Conservation (phyloP, 1,140 invertebrate species). For the Drosophila kohkoa region DNA sequence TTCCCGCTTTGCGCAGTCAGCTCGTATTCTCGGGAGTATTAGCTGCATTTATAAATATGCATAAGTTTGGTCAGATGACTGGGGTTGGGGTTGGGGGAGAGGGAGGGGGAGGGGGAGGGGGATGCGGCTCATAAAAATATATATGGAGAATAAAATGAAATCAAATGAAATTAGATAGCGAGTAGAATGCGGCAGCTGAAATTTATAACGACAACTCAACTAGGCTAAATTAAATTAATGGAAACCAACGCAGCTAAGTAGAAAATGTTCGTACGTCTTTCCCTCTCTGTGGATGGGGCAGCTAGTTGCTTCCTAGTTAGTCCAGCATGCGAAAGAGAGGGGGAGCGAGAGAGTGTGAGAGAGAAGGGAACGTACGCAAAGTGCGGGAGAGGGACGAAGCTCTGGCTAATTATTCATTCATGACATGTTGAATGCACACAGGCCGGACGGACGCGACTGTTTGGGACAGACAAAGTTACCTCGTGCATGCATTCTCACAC, state of each 20-base stretch:
- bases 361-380: not conserved
- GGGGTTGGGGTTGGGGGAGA: not conserved
- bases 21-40: conserved; percentile 43
- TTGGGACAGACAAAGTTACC: conserved; percentile 30
- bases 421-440: conserved; percentile 80
- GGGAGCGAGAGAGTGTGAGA: not conserved
- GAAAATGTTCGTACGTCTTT: conserved; percentile 66
- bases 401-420: conserved; percentile 81
- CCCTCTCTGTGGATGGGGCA: conserved; percentile 10
- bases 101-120: not conserved
- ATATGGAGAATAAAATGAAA: conserved; percentile 56
- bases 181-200: conserved; percentile 21
- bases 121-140: conserved; percentile 48
- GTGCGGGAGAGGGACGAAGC: conserved; percentile 27
- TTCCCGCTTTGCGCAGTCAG: not conserved
- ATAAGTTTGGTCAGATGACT: conserved; percentile 35
- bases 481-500: conserved; percentile 35
- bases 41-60: conserved; percentile 71
- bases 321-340: not conserved
- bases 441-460: conserved; percentile 12
- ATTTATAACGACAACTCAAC: conserved; percentile 50
- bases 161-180: conserved; percentile 68
- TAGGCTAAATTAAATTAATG: conserved; percentile 71
- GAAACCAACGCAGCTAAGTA: conserved; percentile 55
- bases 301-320: conserved; percentile 65